These are phyloP conservation scores for Hypsopygia costalis DNA, from an alignment of 2,888 invertebrate species.

Conservation along the genomic window DNA sequence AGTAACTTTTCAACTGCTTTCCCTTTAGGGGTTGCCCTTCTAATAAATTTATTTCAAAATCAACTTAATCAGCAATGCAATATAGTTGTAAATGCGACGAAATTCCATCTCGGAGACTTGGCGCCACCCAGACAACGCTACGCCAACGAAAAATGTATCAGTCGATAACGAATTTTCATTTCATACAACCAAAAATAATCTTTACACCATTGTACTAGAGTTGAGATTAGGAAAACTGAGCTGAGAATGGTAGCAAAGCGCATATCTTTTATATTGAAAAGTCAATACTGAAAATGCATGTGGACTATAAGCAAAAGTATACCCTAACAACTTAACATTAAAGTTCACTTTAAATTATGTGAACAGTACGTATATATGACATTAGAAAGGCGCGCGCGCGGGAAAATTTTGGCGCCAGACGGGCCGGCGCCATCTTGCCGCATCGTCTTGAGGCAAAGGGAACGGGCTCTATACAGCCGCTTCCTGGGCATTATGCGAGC, in stretches of 20 bases:
- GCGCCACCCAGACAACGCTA: conserved; percentile 51
- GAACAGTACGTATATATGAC: conserved; percentile 17
- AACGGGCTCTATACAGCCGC: conserved; percentile 43
- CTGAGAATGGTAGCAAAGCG: conserved; percentile 23
- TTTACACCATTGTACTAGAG: conserved; percentile 10
- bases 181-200: conserved; percentile 19
- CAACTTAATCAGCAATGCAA: not conserved
- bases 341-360: conserved; percentile 12
- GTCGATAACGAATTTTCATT: conserved; percentile 21
- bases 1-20: conserved; percentile 8
- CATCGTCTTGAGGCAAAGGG: conserved; percentile 47
- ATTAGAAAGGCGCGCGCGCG: conserved; percentile 30
- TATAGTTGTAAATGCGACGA: conserved; percentile 2
- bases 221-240: conserved; percentile 14
- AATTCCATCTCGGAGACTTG: conserved; percentile 15
- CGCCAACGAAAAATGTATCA: conserved; percentile 43
- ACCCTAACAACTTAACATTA: conserved; percentile 7
- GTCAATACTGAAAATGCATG: conserved; percentile 42
- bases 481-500: conserved; percentile 60
- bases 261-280: conserved; percentile 31
- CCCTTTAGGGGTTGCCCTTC: conserved; percentile 9
- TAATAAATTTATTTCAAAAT: not conserved
- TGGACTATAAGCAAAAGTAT: conserved; percentile 18
- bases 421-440: conserved; percentile 59
- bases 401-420: conserved; percentile 61